Conservation (phyloP, 2,797 vertebrate genomes). For the Margarornis squamiger region DNA sequence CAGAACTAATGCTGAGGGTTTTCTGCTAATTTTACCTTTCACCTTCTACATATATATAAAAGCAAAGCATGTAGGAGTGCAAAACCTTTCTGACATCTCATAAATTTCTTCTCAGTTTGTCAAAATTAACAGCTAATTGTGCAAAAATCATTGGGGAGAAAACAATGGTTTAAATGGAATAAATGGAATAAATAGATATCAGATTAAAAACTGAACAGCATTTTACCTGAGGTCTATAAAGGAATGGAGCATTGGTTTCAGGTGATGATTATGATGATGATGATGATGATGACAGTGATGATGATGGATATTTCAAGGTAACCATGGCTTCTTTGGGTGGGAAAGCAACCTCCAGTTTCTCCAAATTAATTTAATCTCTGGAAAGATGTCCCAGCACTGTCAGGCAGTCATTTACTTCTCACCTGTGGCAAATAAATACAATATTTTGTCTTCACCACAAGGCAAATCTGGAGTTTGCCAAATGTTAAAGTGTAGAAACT, state of each 20-base stretch:
- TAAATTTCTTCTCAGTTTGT: background rate
- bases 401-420: background rate
- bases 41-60: background rate
- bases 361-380: background rate
- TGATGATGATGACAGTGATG: background rate
- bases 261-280: background rate
- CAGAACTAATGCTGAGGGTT: background rate
- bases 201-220: background rate
- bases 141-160: background rate
- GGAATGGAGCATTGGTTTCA: background rate
- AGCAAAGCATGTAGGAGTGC: background rate
- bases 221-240: background rate
- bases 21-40: background rate
- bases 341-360: background rate
- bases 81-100: background rate
- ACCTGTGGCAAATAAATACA: background rate
- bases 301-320: background rate
- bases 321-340: background rate
- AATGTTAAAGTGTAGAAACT: background rate
- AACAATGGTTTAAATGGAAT: too few species aligned
- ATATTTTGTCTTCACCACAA: background rate
- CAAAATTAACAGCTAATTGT: background rate
- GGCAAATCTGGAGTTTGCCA: background rate
- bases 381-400: background rate
- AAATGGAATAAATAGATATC: background rate